These are phyloP conservation scores for Spodoptera littoralis DNA, from an alignment of 2,888 invertebrate genomes.

Conservation along the genomic window DNA sequence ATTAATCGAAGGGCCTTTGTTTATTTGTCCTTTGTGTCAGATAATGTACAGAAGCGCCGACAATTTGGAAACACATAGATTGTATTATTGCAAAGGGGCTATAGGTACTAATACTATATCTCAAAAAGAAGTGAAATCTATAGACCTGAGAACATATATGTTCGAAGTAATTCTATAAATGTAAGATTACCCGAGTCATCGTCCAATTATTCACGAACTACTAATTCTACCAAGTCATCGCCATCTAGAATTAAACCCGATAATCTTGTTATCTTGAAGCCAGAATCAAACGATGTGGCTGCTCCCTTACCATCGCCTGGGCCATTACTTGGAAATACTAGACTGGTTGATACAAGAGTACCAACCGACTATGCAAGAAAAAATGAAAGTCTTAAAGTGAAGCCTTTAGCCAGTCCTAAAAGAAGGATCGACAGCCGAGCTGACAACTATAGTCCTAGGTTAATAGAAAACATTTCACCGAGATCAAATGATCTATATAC, in stretches of 20 bases:
- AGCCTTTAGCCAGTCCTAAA: slow-evolving; percentile 79
- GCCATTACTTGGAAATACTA: slow-evolving; percentile 94
- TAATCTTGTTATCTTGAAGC: slow-evolving; percentile 86
- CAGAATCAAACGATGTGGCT: slow-evolving; percentile 84
- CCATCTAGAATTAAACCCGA: slow-evolving; percentile 86
- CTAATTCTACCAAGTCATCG: slow-evolving; percentile 74
- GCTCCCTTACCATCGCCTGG: slow-evolving; percentile 94
- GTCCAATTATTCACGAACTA: slow-evolving; percentile 75
- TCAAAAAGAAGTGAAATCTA: slow-evolving; percentile 77
- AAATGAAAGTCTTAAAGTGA: slow-evolving; percentile 76
- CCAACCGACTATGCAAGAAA: slow-evolving; percentile 81
- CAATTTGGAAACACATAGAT: slow-evolving; percentile 93
- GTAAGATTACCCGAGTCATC: slow-evolving; percentile 88
- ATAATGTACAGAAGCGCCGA: slow-evolving; percentile 94
- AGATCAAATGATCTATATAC: slow-evolving; percentile 80
- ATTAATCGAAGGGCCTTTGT: slow-evolving; percentile 89
- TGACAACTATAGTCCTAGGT: slow-evolving; percentile 80
- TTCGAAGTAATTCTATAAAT: slow-evolving; percentile 90
- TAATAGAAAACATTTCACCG: slow-evolving; percentile 80
- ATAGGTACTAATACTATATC: slow-evolving; percentile 67
- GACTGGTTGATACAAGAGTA: slow-evolving; percentile 91
- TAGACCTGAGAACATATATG: slow-evolving; percentile 84
- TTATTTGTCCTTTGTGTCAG: slow-evolving; percentile 93
- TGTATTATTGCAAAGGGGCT: slow-evolving; percentile 93
- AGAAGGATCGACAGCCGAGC: slow-evolving; percentile 79